Conservation (phyloP, 2,113 vertebrate species). For the Electrona antarctica region DNA sequence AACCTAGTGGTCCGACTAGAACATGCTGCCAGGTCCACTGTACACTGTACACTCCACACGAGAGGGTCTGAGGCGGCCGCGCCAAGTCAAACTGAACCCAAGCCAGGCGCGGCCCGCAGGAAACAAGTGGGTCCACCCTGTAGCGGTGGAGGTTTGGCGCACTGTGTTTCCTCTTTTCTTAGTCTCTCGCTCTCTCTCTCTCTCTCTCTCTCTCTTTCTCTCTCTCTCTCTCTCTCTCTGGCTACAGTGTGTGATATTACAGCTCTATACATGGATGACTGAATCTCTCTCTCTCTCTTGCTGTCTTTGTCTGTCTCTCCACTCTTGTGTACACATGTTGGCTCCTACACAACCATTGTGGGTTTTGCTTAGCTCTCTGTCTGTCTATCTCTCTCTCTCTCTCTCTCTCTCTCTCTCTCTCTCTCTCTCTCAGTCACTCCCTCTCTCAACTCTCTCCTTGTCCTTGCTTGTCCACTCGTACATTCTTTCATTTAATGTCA, state of each 20-base stretch:
- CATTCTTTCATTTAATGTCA: constrained; percentile 65
- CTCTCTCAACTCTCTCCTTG: too few species aligned
- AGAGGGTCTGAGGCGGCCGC: constrained; percentile 53
- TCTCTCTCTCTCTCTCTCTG: constrained; percentile 40
- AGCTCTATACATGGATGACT: constrained; percentile 18
- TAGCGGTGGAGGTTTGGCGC: constrained; percentile 57
- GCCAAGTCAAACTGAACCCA: constrained; percentile 61
- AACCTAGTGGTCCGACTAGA: constrained; percentile 56
- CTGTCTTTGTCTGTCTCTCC: constrained; percentile 18
- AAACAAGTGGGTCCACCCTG: constrained; percentile 58
- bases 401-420: too few species aligned
- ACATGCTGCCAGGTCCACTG: constrained; percentile 55
- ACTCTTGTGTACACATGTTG: constrained; percentile 44
- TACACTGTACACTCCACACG: constrained; percentile 41
- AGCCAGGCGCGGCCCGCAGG: constrained; percentile 46
- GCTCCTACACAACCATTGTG: constrained; percentile 30
- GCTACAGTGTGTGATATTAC: constrained; percentile 47
- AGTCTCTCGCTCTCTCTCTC: background rate
- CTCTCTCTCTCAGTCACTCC: too few species aligned
- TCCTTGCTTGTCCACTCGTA: constrained; percentile 34
- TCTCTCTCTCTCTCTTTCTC: constrained; percentile 30
- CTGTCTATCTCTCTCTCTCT: constrained; percentile 21
- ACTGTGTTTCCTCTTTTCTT: constrained; percentile 13
- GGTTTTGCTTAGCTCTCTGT: constrained; percentile 39
- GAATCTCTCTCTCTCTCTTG: constrained; percentile 13